Conservation (phyloP, 2,113 vertebrate species). For the Spea multiplicata region DNA sequence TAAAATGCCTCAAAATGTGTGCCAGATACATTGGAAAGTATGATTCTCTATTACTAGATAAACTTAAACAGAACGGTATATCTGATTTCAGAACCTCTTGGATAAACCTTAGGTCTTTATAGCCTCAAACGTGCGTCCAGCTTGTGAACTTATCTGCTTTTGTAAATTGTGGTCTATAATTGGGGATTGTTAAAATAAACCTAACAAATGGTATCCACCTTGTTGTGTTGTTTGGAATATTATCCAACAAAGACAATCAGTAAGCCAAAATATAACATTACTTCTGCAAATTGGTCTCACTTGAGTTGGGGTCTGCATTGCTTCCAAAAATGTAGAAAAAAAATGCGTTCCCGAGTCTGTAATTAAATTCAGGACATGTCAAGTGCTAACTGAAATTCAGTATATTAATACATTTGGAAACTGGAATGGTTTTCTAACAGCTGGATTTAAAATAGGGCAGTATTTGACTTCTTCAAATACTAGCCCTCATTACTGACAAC, state of each 20-base stretch:
- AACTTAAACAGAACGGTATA: constrained; percentile 15
- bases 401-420: background rate
- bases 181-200: background rate
- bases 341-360: background rate
- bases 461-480: background rate
- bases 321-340: background rate
- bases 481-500: background rate
- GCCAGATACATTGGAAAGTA: background rate
- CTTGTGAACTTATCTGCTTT: background rate
- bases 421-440: background rate
- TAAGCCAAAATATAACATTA: background rate
- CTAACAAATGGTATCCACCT: background rate
- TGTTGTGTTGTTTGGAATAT: background rate
- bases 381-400: constrained; percentile 11
- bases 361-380: constrained; percentile 13
- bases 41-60: background rate
- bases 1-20: background rate
- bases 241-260: background rate
- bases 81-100: constrained; percentile 16
- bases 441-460: background rate
- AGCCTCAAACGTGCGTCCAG: background rate
- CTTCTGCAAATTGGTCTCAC: background rate
- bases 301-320: background rate
- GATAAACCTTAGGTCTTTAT: background rate
- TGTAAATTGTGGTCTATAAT: background rate